phyloP scores from a whole-genome alignment of 2,113 vertebrate species.

The Cyanoderma ruficeps region DNA sequence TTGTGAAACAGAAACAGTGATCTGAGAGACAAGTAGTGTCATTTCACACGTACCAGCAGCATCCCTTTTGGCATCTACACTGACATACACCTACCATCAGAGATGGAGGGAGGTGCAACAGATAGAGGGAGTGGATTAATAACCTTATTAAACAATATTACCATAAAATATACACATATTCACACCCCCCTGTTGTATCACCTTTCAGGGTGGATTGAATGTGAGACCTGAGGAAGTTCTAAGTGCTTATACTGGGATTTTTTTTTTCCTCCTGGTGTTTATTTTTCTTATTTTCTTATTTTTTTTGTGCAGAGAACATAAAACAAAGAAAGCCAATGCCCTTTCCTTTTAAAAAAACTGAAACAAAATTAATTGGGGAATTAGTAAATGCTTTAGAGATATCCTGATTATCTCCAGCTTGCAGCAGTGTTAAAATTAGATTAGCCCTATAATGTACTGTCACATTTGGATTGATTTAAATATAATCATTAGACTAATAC shows the following conservation, averaged over 20 bases:
- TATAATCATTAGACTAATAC: background rate
- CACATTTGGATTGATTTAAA: background rate
- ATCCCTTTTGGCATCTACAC: background rate
- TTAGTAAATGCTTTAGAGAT: background rate
- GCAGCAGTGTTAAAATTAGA: background rate
- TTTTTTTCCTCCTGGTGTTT: background rate
- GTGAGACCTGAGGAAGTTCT: background rate
- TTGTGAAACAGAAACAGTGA: background rate
- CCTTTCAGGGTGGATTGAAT: background rate
- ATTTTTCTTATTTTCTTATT: background rate
- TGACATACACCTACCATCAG: background rate
- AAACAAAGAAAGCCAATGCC: background rate
- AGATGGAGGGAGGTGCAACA: background rate
- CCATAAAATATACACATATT: background rate
- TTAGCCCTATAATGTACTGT: background rate
- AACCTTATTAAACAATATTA: background rate
- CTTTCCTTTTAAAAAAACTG: background rate
- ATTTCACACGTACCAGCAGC: background rate
- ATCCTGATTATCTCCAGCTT: background rate
- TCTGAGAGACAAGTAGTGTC: background rate
- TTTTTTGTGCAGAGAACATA: background rate
- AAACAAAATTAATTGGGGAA: background rate
- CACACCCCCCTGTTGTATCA: rapidly evolving
- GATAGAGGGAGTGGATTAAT: background rate
- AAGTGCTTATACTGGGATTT: background rate